A percentile compares a stretch with the other conserved stretches of the same genome.
These are phyloP conservation scores for Poecilia velifera DNA, from an alignment of 2,797 vertebrate genomes.

Conservation along the genomic window DNA sequence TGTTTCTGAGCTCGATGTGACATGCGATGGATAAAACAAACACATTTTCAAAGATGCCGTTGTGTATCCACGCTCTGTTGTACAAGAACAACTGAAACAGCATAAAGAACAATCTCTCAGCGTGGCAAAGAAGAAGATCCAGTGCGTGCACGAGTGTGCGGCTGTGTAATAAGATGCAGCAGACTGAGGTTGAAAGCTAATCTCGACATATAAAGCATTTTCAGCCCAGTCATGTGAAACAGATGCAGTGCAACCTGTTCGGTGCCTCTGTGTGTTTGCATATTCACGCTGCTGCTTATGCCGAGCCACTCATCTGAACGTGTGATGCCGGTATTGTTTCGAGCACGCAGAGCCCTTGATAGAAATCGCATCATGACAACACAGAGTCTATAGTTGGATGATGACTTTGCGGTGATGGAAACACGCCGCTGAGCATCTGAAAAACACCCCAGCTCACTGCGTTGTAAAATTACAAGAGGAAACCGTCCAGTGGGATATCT, in stretches of 20 bases:
- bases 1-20: slow-evolving; percentile 21
- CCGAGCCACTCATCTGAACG: slow-evolving; percentile 2
- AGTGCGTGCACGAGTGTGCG: slow-evolving; percentile 2
- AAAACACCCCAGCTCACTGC: neutral
- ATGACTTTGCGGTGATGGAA: slow-evolving; percentile 10
- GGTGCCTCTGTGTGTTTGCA: slow-evolving; percentile 16
- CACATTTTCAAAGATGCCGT: slow-evolving; percentile 28
- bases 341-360: slow-evolving; percentile 4
- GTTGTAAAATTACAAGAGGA: neutral
- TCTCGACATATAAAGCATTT: slow-evolving; percentile 52
- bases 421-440: neutral
- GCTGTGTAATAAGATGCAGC: slow-evolving; percentile 28
- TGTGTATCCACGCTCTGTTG: neutral
- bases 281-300: slow-evolving; percentile 12
- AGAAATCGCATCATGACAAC: slow-evolving; percentile 18
- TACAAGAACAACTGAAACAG: slow-evolving; percentile 9
- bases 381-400: slow-evolving; percentile 16
- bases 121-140: slow-evolving; percentile 30
- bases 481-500: neutral
- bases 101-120: slow-evolving; percentile 21
- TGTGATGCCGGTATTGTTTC: slow-evolving; percentile 12
- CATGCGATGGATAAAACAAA: slow-evolving; percentile 35
- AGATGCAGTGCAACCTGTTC: slow-evolving; percentile 28
- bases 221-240: slow-evolving; percentile 38
- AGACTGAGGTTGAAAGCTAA: slow-evolving; percentile 45